Evolutionary conservation across 2,797 vertebrate species (phyloP).

Genomic region (Eulemur albifrons): DNA sequence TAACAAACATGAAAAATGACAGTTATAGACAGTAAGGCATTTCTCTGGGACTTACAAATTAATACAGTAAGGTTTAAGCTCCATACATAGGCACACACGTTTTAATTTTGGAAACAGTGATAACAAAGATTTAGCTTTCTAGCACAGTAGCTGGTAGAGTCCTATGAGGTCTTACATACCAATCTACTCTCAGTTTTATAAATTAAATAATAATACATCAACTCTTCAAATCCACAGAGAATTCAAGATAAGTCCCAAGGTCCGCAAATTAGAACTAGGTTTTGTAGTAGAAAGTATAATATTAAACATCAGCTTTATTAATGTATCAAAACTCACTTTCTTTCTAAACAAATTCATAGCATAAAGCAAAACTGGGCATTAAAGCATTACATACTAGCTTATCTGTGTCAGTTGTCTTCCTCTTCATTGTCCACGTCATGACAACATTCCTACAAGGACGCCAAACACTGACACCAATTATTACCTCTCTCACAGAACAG

Average conservation of each 20-base stretch:
- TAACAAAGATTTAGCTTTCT: background rate
- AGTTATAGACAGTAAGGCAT: background rate
- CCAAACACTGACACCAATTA: background rate
- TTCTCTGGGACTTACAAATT: background rate
- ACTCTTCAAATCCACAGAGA: background rate
- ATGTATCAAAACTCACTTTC: background rate
- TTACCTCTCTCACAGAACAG: background rate
- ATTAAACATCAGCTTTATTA: background rate
- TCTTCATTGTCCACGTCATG: background rate
- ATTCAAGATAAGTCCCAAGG: background rate
- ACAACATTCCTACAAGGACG: background rate
- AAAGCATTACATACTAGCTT: background rate
- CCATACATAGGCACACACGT: fast-evolving
- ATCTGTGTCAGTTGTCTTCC: background rate
- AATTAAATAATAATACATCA: background rate
- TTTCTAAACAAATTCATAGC: background rate
- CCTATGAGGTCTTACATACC: background rate
- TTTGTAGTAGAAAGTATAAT: background rate
- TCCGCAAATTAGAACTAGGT: background rate
- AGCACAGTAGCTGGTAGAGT: background rate
- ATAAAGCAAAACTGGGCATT: background rate
- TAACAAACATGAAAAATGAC: background rate
- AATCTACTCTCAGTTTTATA: background rate
- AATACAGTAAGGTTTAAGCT: background rate
- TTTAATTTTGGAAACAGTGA: background rate